phyloP scores from a whole-genome alignment of 2,888 invertebrate genomes.

The Diadegma fenestrale region DNA sequence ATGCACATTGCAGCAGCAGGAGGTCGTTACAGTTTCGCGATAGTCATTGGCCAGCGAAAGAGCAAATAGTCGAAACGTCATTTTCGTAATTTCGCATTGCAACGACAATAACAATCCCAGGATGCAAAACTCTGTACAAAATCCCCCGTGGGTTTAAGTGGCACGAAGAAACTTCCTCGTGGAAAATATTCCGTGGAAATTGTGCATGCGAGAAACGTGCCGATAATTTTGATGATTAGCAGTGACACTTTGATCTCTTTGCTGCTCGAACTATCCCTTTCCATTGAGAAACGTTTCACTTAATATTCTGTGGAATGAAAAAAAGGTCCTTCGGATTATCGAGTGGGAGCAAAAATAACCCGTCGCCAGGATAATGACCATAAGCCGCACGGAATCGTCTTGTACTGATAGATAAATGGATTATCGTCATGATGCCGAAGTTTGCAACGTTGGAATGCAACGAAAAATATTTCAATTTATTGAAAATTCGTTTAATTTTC shows the following conservation, averaged over 20 bases:
- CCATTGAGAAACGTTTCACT: slow-evolving; percentile 31
- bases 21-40: slow-evolving; percentile 48
- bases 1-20: slow-evolving; percentile 34
- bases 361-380: slow-evolving; percentile 24
- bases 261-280: slow-evolving; percentile 1
- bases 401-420: slow-evolving; percentile 45
- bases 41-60: not conserved
- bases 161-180: slow-evolving; percentile 26
- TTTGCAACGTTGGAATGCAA: too few relatives aligned
- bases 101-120: slow-evolving; percentile 44
- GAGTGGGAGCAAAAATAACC: slow-evolving; percentile 19
- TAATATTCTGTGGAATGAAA: not conserved
- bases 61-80: slow-evolving; percentile 18
- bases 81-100: slow-evolving; percentile 39
- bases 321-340: not conserved
- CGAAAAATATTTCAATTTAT: too few relatives aligned
- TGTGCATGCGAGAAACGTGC: slow-evolving; percentile 32
- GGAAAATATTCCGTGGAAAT: slow-evolving; percentile 38
- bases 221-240: slow-evolving; percentile 55
- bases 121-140: slow-evolving; percentile 5
- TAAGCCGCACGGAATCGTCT: slow-evolving; percentile 38
- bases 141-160: slow-evolving; percentile 48
- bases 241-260: slow-evolving; percentile 25
- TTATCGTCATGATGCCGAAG: too few relatives aligned
- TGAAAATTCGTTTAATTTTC: too few relatives aligned